Evolutionary conservation across 2,113 vertebrate genomes (phyloP).

Genomic region (Taxidea taxus): DNA sequence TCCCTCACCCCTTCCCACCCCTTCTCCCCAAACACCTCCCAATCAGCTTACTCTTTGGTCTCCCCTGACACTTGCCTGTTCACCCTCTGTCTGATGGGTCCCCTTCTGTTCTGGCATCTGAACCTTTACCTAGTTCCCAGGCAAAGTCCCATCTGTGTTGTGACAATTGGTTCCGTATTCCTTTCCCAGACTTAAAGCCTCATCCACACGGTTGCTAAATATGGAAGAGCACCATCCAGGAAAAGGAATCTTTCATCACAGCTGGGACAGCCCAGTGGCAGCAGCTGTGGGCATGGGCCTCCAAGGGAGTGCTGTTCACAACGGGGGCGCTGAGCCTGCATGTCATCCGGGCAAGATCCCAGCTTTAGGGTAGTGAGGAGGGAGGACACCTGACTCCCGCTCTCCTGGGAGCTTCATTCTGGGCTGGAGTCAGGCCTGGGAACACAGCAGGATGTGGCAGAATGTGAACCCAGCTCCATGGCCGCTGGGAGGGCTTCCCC

Average conservation of each 20-base stretch:
- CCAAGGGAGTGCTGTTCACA: neutral
- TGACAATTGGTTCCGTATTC: neutral
- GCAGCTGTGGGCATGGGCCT: accelerated
- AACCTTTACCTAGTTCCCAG: conserved; percentile 22
- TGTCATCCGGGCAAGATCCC: neutral
- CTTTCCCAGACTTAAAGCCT: neutral
- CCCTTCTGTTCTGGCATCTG: conserved; percentile 33
- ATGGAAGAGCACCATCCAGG: neutral
- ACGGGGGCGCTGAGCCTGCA: accelerated
- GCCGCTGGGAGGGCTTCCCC: neutral
- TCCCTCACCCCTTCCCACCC: accelerated
- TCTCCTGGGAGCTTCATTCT: accelerated
- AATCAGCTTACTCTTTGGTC: neutral
- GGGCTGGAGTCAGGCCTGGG: neutral
- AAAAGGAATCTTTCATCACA: neutral
- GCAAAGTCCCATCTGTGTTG: neutral
- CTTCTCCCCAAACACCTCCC: neutral
- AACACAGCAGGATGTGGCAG: accelerated
- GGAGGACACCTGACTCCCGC: neutral
- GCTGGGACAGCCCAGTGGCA: neutral
- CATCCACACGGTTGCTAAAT: neutral
- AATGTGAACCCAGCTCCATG: neutral
- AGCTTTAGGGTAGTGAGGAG: neutral
- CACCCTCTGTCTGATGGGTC: neutral
- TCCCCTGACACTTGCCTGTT: neutral